Percentiles rank a stretch among this genome's conserved stretches.
phyloP scores from a whole-genome alignment of 2,888 invertebrate genomes.

The Ophion costatus region DNA sequence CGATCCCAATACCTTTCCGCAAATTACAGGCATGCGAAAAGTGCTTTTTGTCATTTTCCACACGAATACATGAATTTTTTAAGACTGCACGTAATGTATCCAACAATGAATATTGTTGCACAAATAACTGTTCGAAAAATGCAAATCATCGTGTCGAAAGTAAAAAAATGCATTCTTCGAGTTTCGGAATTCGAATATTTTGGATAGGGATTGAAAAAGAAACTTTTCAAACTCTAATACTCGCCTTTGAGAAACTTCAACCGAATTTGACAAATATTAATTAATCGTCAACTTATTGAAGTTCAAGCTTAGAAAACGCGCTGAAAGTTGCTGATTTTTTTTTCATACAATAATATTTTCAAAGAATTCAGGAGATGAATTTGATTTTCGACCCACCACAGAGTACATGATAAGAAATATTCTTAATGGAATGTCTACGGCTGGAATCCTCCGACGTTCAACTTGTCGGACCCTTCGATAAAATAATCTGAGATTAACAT shows the following conservation, averaged over 20 bases:
- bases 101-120: background rate
- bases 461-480: constrained; percentile 21
- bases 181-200: background rate
- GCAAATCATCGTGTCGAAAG: background rate
- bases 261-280: background rate
- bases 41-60: background rate
- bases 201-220: background rate
- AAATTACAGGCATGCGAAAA: background rate
- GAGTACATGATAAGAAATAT: constrained; percentile 63
- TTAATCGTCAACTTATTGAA: background rate
- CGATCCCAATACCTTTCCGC: background rate
- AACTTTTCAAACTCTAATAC: background rate
- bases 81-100: background rate
- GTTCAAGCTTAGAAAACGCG: background rate
- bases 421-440: constrained; percentile 67
- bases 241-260: background rate
- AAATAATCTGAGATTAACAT: constrained; percentile 51
- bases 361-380: background rate
- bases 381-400: background rate
- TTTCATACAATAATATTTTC: background rate
- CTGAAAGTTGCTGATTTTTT: background rate
- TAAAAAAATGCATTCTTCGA: background rate
- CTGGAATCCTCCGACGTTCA: constrained; percentile 47
- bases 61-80: background rate
- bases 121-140: background rate